These are phyloP conservation scores for Phenganax subtilis DNA, from an alignment of 92 coral and sea anemone species.

Conservation along the genomic window DNA sequence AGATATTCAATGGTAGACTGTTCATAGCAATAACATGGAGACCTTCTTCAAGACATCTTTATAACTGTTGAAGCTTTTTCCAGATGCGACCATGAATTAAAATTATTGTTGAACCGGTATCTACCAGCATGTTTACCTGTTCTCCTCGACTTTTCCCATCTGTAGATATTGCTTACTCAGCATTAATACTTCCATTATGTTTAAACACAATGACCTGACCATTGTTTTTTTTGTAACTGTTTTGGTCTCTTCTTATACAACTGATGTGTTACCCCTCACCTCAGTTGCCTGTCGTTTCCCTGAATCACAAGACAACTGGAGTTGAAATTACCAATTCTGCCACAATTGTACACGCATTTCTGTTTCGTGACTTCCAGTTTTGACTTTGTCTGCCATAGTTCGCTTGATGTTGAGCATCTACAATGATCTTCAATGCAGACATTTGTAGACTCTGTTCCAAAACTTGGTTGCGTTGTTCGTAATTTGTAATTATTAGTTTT, in stretches of 20 bases:
- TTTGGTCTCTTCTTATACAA: neutral
- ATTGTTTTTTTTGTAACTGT: neutral
- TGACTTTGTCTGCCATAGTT: neutral
- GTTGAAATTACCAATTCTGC: constrained; percentile 23
- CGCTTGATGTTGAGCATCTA: neutral
- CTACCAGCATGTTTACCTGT: constrained; percentile 35
- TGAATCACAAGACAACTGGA: constrained; percentile 8
- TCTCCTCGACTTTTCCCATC: constrained; percentile 37
- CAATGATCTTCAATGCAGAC: neutral
- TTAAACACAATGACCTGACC: neutral
- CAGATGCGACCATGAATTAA: constrained; percentile 34
- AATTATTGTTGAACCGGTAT: constrained; percentile 46
- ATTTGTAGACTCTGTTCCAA: neutral
- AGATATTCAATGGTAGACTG: constrained; percentile 38
- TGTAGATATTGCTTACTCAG: constrained; percentile 41
- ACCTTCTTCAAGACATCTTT: constrained; percentile 7
- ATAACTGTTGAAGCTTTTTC: neutral
- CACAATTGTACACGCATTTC: constrained; percentile 25
- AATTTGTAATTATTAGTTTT: neutral
- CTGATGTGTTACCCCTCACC: constrained; percentile 26
- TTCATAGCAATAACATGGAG: constrained; percentile 39
- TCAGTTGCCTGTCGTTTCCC: constrained; percentile 22
- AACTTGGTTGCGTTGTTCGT: neutral
- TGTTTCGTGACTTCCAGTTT: neutral
- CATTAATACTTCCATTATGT: constrained; percentile 40